Evolutionary conservation across 2,888 invertebrate genomes (phyloP), one percentile per base, ranked within the genome.

Genomic region (Parasteatoda lunata): DNA sequence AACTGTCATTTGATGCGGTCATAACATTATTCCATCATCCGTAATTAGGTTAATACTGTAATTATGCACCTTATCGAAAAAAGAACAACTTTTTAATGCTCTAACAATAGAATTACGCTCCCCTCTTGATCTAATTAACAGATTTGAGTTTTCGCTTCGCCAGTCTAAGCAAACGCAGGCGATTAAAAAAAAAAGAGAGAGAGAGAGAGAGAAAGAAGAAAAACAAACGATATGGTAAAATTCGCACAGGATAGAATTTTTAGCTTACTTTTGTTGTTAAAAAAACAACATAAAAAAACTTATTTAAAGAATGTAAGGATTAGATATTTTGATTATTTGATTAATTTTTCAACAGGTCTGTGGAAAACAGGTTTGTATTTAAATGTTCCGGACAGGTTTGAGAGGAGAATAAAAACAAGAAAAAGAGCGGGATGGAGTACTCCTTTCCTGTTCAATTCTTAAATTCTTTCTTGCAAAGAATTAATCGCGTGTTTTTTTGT

Each of bases 41-140:
- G 70, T 84, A 84, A 84, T 84, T 78, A 77, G 84, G 84, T 77
- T 77, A 84, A 84, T 77, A 47, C 77, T 65, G 52, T 68, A 64
- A 83, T 82, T 69, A 73, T 54, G 77, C 71, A 15, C 71, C 68
- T 72, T 66, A 84, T 72, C 71, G 71, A 72, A 30, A 30, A 30
- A 73, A 45, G 54, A 77, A 68, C 66, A 48, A 30, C 77, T 84
- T 77, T 84, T 73, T 77, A 84, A 77, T 84, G 47, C 72, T 30
- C 72, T 52, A 73, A 84, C 84, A 84, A 84, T 84, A 30, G 84
- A 77, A 72, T 83, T 71, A 66, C 68, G 48, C 59, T 68, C 71
- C 75, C 54, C 51, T 77, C 83, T 59, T 68, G 65, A 72, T 73
- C 84, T 59, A 77, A 84, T 78, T 77, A 84, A 71, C 51, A 73